Evolutionary conservation across 53 echinoderm and acorn worm genomes (phyloP).

Genomic region (Paracentrotus lividus): DNA sequence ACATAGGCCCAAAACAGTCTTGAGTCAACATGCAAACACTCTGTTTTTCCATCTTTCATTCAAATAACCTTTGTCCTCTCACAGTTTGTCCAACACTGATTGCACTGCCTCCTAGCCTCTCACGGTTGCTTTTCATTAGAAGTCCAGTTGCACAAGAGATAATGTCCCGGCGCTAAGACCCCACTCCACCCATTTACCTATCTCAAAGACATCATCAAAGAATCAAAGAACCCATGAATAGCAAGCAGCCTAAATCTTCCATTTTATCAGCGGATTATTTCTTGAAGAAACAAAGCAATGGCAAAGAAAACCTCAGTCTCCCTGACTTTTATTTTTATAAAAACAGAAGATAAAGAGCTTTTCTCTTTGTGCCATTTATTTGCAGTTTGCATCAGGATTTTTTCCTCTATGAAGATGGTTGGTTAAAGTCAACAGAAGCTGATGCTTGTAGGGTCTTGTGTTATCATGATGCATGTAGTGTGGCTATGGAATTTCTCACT

Average conservation of each 20-base stretch:
- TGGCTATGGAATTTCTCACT: conserved; percentile 23
- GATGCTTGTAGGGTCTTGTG: conserved; percentile 9
- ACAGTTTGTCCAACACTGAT: conserved; percentile 40
- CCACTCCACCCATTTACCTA: conserved; percentile 52
- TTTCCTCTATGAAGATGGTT: neutral
- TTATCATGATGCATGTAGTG: neutral
- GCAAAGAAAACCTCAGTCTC: neutral
- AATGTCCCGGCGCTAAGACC: neutral
- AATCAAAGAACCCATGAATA: conserved; percentile 50
- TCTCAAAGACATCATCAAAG: neutral
- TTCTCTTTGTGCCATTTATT: conserved; percentile 49
- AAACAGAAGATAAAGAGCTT: conserved; percentile 62
- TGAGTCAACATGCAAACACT: conserved; percentile 67
- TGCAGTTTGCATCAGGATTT: conserved; percentile 43
- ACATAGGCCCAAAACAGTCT: conserved; percentile 42
- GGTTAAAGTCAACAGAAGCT: conserved; percentile 48
- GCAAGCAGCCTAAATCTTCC: conserved; percentile 28
- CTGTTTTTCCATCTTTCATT: conserved; percentile 48
- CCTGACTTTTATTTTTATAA: conserved; percentile 27
- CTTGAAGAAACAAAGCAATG: conserved; percentile 20
- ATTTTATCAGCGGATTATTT: conserved; percentile 46
- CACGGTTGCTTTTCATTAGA: neutral
- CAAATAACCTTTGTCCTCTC: conserved; percentile 69
- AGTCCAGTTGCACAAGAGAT: conserved; percentile 63
- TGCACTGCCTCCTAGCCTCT: conserved; percentile 19